Base-by-base conservation (phyloP, 2,888 invertebrate genomes). In the Ectemnius lituratus region DNA sequence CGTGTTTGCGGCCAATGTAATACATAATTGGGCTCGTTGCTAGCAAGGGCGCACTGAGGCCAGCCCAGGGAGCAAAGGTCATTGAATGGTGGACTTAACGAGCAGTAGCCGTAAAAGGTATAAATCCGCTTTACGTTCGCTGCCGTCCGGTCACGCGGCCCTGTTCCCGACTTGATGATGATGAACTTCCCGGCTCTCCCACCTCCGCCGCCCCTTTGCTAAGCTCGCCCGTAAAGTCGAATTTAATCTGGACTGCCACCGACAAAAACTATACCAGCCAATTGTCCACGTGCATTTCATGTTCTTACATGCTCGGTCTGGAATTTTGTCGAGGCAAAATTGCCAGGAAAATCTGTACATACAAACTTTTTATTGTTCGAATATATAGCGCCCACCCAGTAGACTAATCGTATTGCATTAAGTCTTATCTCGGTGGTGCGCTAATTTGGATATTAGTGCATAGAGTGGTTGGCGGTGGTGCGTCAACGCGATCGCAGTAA, bases 181-280 rank as follows among this genome's bases (percentile, higher is more conserved):
- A 90, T 89, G 88, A 90, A 90, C 88, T 88, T 88, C 84, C 60
- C 81, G 81, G 82, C 69, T 76, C 69, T 73, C 73, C 37, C 84
- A 76, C 78, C 81, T 82, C 79, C 69, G 81, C 79, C 69, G 81
- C 78, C 81, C 37, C 37, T 37, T 11, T 11, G 82, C 83, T 83
- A 86, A 87, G 84, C 83, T 86, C 76, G 86, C 87, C 88, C 89
- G 87, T 89, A 89, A 89, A 89, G 85, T 88, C 86, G 85, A 86
- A 86, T 87, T 88, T 88, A 88, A 89, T 88, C 85, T 85, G 81
- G 62, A 72, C 37, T 37, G 37, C 37, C 37, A 70, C 64, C 18
- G 62, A 65, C 75, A 81, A 82, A 82, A 84, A 84, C 76, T 47
- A 63, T 60, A 56, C 45, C 61, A 49, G 68, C 57, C 73, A 80